These are phyloP conservation scores for Pogonus chalceus DNA, from an alignment of 1,140 invertebrate species.

Conservation along the genomic window DNA sequence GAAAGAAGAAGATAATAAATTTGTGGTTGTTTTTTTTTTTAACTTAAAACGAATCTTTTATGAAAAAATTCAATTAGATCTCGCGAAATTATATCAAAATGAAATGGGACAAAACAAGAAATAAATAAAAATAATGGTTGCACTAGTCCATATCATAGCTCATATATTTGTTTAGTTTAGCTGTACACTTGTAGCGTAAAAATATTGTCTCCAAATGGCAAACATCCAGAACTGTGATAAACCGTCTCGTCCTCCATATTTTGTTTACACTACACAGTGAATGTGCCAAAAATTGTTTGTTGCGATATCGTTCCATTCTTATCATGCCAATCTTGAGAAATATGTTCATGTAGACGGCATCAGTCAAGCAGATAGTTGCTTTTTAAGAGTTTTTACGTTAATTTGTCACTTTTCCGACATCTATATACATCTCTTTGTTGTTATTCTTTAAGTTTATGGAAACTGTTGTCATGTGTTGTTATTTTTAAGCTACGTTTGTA, in stretches of 20 bases:
- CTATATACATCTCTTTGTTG: too few relatives aligned
- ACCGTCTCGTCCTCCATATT: background rate
- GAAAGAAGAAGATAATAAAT: too few relatives aligned
- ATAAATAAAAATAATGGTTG: background rate
- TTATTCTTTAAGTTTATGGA: too few relatives aligned
- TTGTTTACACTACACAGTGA: background rate
- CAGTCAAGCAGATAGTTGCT: too few relatives aligned
- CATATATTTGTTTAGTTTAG: background rate
- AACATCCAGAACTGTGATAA: background rate
- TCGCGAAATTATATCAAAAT: too few relatives aligned
- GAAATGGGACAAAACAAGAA: background rate
- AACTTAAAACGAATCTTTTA: too few relatives aligned
- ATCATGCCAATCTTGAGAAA: background rate
- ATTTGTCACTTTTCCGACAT: too few relatives aligned
- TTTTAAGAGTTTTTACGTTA: too few relatives aligned
- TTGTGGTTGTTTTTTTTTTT: too few relatives aligned
- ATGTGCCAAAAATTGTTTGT: slow-evolving; percentile 1
- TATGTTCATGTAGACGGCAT: background rate
- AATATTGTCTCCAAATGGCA: slow-evolving; percentile 1
- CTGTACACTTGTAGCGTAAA: slow-evolving; percentile 3
- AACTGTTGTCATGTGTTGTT: too few relatives aligned
- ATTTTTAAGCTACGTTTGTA: too few relatives aligned
- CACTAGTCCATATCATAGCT: slow-evolving; percentile 2
- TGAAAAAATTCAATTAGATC: too few relatives aligned
- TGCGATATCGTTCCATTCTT: background rate